These are phyloP conservation scores for Myocastor coypus DNA, from an alignment of 2,113 vertebrate species.

Conservation along the genomic window DNA sequence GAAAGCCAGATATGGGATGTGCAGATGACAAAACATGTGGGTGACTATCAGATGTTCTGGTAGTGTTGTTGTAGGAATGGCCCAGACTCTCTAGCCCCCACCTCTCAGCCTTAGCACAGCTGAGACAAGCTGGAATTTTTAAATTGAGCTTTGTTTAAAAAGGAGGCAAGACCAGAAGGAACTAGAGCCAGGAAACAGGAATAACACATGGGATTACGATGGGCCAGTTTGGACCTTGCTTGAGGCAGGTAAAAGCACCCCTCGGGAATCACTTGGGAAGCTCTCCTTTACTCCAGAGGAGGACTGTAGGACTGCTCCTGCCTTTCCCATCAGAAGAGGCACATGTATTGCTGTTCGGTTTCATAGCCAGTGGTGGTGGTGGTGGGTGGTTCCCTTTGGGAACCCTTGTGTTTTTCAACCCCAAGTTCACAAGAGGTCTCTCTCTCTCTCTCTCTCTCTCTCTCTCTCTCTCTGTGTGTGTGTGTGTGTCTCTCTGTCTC, in stretches of 20 bases:
- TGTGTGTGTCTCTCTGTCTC: no score
- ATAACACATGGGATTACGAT: neutral
- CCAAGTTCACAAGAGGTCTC: neutral
- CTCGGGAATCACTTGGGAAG: neutral
- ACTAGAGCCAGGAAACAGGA: neutral
- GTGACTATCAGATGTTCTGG: neutral
- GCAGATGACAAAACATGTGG: neutral
- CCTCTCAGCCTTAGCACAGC: neutral
- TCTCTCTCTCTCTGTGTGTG: neutral
- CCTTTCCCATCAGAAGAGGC: neutral
- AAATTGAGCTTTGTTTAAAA: neutral
- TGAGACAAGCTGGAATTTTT: neutral
- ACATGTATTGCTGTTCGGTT: neutral
- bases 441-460: neutral
- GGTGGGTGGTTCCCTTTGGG: neutral
- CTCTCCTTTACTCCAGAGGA: neutral
- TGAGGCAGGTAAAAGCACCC: neutral
- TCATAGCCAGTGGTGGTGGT: constrained; percentile 7
- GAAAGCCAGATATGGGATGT: neutral
- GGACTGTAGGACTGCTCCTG: neutral
- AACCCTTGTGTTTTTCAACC: constrained; percentile 15
- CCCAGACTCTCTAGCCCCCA: no score
- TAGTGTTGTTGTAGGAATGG: neutral
- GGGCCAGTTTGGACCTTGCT: neutral
- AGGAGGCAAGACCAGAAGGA: neutral